Conservation (phyloP, 2,113 vertebrate genomes). For the Limnothrissa miodon region DNA sequence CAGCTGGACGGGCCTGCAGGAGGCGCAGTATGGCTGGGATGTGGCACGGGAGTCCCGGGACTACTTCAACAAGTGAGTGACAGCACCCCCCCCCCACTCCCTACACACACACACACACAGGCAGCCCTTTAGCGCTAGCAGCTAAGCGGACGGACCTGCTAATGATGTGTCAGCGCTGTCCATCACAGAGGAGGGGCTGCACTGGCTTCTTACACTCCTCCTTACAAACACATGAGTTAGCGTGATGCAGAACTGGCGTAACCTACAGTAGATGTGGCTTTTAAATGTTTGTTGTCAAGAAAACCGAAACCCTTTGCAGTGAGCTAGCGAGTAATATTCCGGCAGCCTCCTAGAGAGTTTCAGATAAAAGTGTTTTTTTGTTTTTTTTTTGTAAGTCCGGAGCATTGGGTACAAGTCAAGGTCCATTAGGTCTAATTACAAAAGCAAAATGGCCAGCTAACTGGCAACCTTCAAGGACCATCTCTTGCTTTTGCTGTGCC, state of each 20-base stretch:
- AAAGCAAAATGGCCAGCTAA: background rate
- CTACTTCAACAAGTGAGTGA: slow-evolving; percentile 83
- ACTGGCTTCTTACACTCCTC: background rate
- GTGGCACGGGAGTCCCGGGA: slow-evolving; percentile 87
- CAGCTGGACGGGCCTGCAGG: slow-evolving; percentile 88
- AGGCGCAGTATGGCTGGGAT: slow-evolving; percentile 91
- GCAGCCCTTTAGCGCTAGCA: background rate
- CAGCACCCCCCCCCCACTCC: background rate
- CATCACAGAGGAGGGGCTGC: background rate
- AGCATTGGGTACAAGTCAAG: too few relatives aligned
- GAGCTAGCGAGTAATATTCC: too few relatives aligned
- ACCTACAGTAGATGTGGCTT: background rate
- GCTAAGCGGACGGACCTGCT: background rate
- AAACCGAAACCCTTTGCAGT: too few relatives aligned
- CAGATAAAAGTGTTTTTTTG: too few relatives aligned
- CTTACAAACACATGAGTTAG: background rate
- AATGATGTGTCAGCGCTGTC: background rate
- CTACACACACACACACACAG: too few relatives aligned
- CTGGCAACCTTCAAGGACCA: background rate
- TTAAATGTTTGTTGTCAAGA: background rate
- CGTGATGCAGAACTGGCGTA: background rate
- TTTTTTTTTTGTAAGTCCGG: too few relatives aligned
- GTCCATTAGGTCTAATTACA: background rate
- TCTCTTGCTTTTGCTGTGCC: too few relatives aligned
- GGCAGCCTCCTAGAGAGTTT: too few relatives aligned